phyloP scores from a whole-genome alignment of 1,140 invertebrate genomes.

The Drosophila malerkotliana region DNA sequence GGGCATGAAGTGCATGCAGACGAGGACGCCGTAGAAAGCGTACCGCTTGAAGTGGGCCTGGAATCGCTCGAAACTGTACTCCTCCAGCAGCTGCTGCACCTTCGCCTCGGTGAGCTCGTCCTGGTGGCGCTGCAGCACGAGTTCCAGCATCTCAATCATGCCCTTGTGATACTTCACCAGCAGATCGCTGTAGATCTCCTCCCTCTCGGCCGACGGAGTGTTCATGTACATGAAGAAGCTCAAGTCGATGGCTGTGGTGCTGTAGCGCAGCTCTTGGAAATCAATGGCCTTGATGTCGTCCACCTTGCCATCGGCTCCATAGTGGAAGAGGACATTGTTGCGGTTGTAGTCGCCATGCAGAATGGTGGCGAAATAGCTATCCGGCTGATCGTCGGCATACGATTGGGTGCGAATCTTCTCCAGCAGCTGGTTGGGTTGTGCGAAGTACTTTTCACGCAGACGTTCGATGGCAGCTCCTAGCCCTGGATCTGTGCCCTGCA shows the following conservation, averaged over 20 bases:
- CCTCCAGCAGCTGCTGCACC: conserved; percentile 37
- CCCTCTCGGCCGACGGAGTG: conserved; percentile 37
- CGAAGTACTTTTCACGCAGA: conserved; percentile 54
- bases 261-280: conserved; percentile 78
- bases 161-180: conserved; percentile 42
- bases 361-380: conserved; percentile 66
- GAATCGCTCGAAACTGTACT: conserved; percentile 69
- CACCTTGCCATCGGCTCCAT: conserved; percentile 34
- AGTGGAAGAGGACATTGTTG: conserved; percentile 78
- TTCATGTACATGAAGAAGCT: conserved; percentile 82
- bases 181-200: conserved; percentile 27
- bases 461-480: conserved; percentile 46
- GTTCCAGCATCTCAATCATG: conserved; percentile 60
- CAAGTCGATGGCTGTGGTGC: conserved; percentile 67
- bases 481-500: conserved; percentile 1
- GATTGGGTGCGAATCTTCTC: conserved; percentile 56
- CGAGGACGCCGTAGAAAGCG: conserved; percentile 73
- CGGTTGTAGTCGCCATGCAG: conserved; percentile 81
- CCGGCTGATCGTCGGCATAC: conserved; percentile 32
- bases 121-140: conserved; percentile 61
- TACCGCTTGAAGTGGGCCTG: conserved; percentile 67
- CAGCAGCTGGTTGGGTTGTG: conserved; percentile 52
- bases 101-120: conserved; percentile 34
- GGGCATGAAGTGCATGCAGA: conserved; percentile 78
- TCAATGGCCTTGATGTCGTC: conserved; percentile 74